These are phyloP conservation scores for Pluvialis apricaria DNA, from an alignment of 2,113 vertebrate genomes.

Conservation along the genomic window DNA sequence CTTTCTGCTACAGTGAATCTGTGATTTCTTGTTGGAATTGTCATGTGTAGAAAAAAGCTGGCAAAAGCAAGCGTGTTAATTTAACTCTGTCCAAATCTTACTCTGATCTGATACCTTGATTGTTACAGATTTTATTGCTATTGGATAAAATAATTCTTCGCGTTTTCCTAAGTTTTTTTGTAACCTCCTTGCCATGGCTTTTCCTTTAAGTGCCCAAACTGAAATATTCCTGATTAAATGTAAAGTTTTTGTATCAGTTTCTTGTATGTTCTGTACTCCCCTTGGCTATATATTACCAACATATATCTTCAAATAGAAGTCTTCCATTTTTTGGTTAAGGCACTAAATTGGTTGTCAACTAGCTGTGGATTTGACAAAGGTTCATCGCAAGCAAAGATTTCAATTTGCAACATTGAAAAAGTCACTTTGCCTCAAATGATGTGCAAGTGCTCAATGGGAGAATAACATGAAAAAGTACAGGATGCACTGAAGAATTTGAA, in stretches of 20 bases:
- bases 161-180: not conserved
- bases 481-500: not conserved
- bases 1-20: not conserved
- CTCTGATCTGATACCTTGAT: not conserved
- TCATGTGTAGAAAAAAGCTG: not conserved
- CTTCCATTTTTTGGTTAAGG: not conserved
- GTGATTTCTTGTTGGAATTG: not conserved
- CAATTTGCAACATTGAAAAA: not conserved
- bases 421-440: not conserved
- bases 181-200: accelerated
- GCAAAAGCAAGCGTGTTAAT: not conserved
- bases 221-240: not conserved
- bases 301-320: not conserved
- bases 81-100: not conserved
- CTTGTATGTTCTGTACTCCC: not conserved
- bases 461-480: not conserved
- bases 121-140: accelerated
- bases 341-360: not conserved
- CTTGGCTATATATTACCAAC: not conserved
- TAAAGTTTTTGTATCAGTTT: not conserved
- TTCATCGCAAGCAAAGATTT: not conserved
- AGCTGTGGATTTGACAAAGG: not conserved
- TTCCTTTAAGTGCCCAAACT: not conserved
- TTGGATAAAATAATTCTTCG: not conserved
- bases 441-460: not conserved